phyloP scores from a whole-genome alignment of 2,797 vertebrate species.

The Uromys caudimaculatus region DNA sequence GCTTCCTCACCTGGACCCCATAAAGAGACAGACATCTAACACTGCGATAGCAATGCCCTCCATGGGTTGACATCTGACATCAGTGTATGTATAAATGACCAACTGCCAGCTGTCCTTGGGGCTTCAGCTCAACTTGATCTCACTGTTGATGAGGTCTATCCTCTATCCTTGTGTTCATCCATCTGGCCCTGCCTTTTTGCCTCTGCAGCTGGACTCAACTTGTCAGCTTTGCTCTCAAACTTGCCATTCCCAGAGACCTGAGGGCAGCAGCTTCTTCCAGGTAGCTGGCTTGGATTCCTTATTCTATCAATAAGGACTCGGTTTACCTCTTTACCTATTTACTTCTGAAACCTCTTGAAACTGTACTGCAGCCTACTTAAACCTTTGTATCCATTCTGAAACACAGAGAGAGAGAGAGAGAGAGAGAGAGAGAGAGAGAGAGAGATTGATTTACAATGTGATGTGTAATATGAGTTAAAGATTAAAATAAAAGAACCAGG shows the following conservation, averaged over 20 bases:
- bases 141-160: too few relatives aligned
- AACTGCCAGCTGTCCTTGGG: background rate
- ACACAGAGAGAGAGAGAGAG: background rate
- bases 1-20: background rate
- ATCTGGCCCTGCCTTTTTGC: background rate
- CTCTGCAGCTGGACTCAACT: background rate
- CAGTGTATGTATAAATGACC: background rate
- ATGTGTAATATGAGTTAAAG: background rate
- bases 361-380: background rate
- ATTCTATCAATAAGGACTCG: background rate
- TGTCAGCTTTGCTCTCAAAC: background rate
- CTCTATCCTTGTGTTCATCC: background rate
- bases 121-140: background rate
- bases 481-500: background rate
- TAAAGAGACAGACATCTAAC: background rate
- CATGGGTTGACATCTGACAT: background rate
- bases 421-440: background rate
- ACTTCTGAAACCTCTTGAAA: background rate
- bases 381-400: background rate
- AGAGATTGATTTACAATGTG: background rate
- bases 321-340: background rate
- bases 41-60: background rate
- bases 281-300: background rate
- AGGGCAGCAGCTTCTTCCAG: background rate
- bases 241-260: background rate